phyloP scores from a whole-genome alignment of 1,140 invertebrate genomes.

The Penaeus indicus region DNA sequence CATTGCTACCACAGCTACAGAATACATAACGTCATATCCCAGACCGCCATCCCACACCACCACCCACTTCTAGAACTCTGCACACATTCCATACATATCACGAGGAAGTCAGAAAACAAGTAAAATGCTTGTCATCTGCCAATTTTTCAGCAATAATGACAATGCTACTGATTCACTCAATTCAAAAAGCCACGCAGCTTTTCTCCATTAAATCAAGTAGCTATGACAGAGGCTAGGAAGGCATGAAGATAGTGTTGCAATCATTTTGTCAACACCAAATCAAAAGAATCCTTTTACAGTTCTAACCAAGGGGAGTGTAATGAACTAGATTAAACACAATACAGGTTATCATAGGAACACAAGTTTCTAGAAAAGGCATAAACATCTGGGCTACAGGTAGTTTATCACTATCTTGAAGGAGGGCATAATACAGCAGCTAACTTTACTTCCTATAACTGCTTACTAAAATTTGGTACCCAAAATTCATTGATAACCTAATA shows the following conservation, averaged over 20 bases:
- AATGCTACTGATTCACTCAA: slow-evolving; percentile 30
- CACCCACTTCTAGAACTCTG: slow-evolving; percentile 31
- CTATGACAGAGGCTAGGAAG: slow-evolving; percentile 40
- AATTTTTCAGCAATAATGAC: slow-evolving; percentile 17
- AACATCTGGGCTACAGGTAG: slow-evolving; percentile 9
- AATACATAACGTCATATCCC: slow-evolving; percentile 21
- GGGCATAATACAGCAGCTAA: slow-evolving; percentile 13
- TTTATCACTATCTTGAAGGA: slow-evolving; percentile 24
- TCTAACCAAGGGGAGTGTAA: slow-evolving; percentile 29
- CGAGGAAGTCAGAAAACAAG: slow-evolving; percentile 30
- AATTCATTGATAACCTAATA: slow-evolving; percentile 14
- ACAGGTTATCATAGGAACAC: slow-evolving; percentile 29
- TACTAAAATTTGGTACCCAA: slow-evolving; percentile 27
- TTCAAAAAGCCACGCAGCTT: neutral
- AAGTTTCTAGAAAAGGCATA: slow-evolving; percentile 26
- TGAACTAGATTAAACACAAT: slow-evolving; percentile 37
- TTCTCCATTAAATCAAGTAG: slow-evolving; percentile 33
- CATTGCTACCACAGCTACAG: slow-evolving; percentile 35
- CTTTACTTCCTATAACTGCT: slow-evolving; percentile 14
- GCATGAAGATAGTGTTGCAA: slow-evolving; percentile 20
- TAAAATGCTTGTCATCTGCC: slow-evolving; percentile 45
- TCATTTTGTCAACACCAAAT: slow-evolving; percentile 12
- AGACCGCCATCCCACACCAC: slow-evolving; percentile 34
- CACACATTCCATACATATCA: slow-evolving; percentile 40
- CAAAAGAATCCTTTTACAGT: slow-evolving; percentile 26